phyloP scores from a whole-genome alignment of 1,140 invertebrate genomes.

The Atta cephalotes region DNA sequence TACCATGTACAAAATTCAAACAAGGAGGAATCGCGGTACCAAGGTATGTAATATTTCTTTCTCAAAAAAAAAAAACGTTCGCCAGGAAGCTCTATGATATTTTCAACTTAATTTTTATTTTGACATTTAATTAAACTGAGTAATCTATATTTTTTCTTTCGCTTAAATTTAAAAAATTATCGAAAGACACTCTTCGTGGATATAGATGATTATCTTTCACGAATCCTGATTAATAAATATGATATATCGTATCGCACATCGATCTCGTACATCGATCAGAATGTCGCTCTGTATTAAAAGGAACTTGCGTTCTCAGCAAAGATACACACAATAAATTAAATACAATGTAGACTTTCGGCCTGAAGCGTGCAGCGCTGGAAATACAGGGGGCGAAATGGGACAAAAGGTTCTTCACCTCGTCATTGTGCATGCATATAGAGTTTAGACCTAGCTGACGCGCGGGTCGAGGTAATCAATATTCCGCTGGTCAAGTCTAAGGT shows the following conservation, averaged over 20 bases:
- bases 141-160: background rate
- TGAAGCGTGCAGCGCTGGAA: conserved; percentile 55
- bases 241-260: background rate
- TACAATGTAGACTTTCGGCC: conserved; percentile 8
- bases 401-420: conserved; percentile 85
- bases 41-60: conserved; percentile 48
- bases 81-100: background rate
- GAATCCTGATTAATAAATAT: conserved; percentile 1
- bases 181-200: background rate
- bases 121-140: background rate
- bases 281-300: background rate
- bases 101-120: background rate
- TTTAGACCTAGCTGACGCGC: conserved; percentile 76
- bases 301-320: background rate
- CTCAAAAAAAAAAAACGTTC: background rate
- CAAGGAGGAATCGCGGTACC: conserved; percentile 30
- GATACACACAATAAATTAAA: conserved; percentile 45
- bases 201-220: background rate
- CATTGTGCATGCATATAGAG: conserved; percentile 67
- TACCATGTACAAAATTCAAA: conserved; percentile 62
- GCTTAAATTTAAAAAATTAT: background rate
- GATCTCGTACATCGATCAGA: background rate
- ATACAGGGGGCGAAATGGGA: conserved; percentile 78
- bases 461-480: conserved; percentile 79
- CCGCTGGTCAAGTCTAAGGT: conserved; percentile 76